These are phyloP conservation scores for Notodonta ziczac DNA, from an alignment of 2,888 invertebrate species.

Conservation along the genomic window DNA sequence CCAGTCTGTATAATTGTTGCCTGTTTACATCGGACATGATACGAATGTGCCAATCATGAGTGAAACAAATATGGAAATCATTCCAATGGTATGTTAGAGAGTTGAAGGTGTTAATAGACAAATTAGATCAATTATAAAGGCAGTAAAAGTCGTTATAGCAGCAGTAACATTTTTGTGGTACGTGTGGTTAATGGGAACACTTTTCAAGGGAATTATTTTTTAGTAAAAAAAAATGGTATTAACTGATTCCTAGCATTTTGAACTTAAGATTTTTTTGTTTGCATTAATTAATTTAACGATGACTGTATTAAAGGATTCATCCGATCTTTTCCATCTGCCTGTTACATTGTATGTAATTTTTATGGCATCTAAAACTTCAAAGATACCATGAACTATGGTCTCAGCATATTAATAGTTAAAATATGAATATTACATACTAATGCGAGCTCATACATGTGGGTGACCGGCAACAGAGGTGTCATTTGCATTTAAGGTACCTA, in stretches of 20 bases:
- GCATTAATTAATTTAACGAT: not conserved
- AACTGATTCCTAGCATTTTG: not conserved
- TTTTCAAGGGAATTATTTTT: not conserved
- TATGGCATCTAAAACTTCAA: constrained; percentile 4
- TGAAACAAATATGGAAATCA: constrained; percentile 56
- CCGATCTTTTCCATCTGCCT: not conserved
- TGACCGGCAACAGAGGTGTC: constrained; percentile 40
- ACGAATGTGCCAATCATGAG: constrained; percentile 68
- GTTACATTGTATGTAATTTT: constrained; percentile 1
- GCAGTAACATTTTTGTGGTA: not conserved
- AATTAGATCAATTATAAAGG: constrained; percentile 41
- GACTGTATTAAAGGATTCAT: not conserved
- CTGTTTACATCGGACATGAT: constrained; percentile 73
- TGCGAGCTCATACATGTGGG: constrained; percentile 36
- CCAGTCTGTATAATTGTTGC: constrained; percentile 76
- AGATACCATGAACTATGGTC: constrained; percentile 24
- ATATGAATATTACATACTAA: constrained; percentile 27
- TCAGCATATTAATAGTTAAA: constrained; percentile 27
- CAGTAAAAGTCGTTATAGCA: constrained; percentile 17
- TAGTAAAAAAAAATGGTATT: not conserved
- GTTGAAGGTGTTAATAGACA: constrained; percentile 50
- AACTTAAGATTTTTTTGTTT: not conserved
- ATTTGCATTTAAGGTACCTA: constrained; percentile 52
- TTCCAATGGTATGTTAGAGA: constrained; percentile 36
- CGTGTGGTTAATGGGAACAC: not conserved